Base-by-base conservation (phyloP, 1,140 invertebrate genomes). In the Bombus consobrinus region DNA sequence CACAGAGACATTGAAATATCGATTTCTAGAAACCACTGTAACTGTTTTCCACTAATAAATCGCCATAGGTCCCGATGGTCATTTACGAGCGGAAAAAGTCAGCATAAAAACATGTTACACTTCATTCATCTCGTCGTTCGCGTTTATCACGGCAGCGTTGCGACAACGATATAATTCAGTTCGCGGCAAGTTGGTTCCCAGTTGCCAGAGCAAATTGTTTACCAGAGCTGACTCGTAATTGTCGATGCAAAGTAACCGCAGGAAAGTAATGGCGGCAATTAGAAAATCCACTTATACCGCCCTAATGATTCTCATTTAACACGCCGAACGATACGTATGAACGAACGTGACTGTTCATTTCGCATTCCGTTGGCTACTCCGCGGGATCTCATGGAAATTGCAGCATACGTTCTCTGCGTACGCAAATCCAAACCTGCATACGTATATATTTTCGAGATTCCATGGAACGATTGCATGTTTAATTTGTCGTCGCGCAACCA, bases 241-340 rank as follows among this genome's bases (percentile, higher is more conserved):
- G 66, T 43, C 75, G 82, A 78, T 69, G 73, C 57, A n/a, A 83
- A 68, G 64, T 77, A 41, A 57, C 34, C 37, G 62, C 47, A 37
- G 57, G 47, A 72, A 81, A 71, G 57, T 79, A 85, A 85, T 80
- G 83, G 28, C 57, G 57, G 57, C 68, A 81, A 80, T 81, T 85
- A 85, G 77, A 81, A 81, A 85, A 80, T 82, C 77, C 83, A 73
- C 77, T 85, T 81, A 85, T 53, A 34, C 71, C 69, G 32, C 3
- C 34, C 47, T 85, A 85, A 85, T 85, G 83, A 83, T 73, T 81
- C 77, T 39, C 83, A 64, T 85, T 79, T 80, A 85, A 85, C 77
- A 62, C 83, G 68, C 9, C 43, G 57, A 64, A 34, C 47, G 59
- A 39, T 32, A 43, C n/a, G 28, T 34, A 34, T 28, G 59, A 12